These are phyloP conservation scores for Callorhinus ursinus DNA, from an alignment of 2,113 vertebrate genomes.

Conservation along the genomic window DNA sequence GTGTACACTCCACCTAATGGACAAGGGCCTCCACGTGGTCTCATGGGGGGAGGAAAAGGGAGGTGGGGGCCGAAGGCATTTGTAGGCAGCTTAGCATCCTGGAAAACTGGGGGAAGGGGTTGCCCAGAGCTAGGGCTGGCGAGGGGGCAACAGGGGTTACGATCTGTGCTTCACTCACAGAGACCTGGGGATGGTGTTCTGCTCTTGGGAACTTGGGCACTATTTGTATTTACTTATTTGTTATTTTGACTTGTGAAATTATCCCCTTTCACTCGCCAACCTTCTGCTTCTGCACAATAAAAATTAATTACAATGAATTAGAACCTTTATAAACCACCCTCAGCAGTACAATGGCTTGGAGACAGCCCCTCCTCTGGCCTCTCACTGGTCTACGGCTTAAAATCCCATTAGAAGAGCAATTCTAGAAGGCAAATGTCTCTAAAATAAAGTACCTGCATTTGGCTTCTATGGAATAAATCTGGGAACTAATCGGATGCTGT, in stretches of 20 bases:
- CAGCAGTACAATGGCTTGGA: background rate
- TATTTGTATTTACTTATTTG: constrained; percentile 66
- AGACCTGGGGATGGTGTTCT: background rate
- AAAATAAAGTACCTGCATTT: background rate
- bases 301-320: constrained; percentile 66
- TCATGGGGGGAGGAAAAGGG: background rate
- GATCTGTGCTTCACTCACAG: background rate
- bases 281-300: constrained; percentile 52
- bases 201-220: background rate
- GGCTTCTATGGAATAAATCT: background rate
- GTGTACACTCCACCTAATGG: background rate
- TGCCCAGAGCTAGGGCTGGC: background rate
- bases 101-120: background rate
- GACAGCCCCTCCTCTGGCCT: background rate
- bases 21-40: background rate
- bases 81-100: background rate
- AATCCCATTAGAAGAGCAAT: background rate
- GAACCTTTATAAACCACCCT: constrained; percentile 37
- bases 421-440: background rate
- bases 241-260: constrained; percentile 70
- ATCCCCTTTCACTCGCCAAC: constrained; percentile 28
- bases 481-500: background rate
- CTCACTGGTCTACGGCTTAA: background rate
- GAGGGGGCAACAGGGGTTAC: background rate
- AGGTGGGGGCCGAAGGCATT: background rate